Evolutionary conservation across 2,113 vertebrate genomes (phyloP).

Genomic region (Callospermophilus lateralis): DNA sequence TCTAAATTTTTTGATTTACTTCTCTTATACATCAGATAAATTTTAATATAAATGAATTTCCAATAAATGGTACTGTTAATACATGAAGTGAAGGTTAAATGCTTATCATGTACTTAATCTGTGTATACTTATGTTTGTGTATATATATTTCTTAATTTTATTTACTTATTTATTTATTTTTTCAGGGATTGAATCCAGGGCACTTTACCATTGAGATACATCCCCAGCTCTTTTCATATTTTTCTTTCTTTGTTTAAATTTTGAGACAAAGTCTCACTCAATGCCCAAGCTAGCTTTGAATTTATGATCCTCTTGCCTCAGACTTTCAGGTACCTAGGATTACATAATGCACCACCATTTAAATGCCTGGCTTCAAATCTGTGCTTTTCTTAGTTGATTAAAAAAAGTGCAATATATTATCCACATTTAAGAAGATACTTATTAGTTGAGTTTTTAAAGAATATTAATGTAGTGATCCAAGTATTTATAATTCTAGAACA

Average conservation of each 20-base stretch:
- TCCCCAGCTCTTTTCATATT: neutral
- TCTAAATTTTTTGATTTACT: neutral
- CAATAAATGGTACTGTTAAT: neutral
- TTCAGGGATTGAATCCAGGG: neutral
- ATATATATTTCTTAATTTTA: no score
- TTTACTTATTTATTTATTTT: neutral
- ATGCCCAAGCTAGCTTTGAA: neutral
- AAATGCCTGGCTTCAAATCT: neutral
- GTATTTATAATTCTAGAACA: neutral
- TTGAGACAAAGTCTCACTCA: neutral
- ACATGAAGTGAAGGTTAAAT: conserved; percentile 7
- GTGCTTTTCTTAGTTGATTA: neutral
- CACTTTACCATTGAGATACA: neutral
- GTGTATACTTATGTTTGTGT: neutral
- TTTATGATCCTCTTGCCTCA: neutral
- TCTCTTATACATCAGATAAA: neutral
- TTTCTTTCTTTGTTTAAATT: neutral
- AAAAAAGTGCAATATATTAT: neutral
- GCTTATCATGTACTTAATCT: neutral
- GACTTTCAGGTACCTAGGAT: neutral
- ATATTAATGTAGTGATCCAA: neutral
- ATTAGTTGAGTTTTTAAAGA: neutral
- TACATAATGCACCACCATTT: neutral
- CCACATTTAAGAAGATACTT: neutral
- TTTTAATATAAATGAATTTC: neutral